Percentiles rank a stretch among this genome's conserved stretches.
phyloP scores from a whole-genome alignment of 1,140 invertebrate genomes.

The Parapsyche elsis region DNA sequence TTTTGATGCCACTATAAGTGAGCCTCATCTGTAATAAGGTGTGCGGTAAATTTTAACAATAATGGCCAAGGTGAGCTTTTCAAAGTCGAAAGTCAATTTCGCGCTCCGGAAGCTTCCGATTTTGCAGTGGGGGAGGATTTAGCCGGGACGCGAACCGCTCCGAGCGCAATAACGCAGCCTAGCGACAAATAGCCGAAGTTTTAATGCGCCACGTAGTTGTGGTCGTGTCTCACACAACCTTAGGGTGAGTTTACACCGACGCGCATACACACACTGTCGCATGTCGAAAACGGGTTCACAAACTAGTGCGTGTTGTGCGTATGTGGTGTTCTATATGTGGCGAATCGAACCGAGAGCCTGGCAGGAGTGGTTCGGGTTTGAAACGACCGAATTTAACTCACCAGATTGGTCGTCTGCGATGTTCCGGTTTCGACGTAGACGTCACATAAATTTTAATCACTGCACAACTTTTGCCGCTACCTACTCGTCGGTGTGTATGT shows the following conservation, averaged over 20 bases:
- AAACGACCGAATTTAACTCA: too few species aligned
- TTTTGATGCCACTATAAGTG: too few species aligned
- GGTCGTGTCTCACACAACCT: background rate
- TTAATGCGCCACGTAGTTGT: constrained; percentile 14
- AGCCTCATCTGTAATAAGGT: background rate
- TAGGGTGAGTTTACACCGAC: background rate
- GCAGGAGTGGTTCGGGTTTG: too few species aligned
- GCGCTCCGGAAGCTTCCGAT: constrained; percentile 7
- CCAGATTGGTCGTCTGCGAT: constrained; percentile 2
- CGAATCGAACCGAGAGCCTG: too few species aligned
- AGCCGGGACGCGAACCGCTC: constrained; percentile 40
- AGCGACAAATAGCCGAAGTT: constrained; percentile 44
- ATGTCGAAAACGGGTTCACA: background rate
- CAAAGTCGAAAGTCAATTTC: constrained; percentile 13
- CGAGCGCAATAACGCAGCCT: constrained; percentile 35
- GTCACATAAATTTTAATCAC: constrained; percentile 20
- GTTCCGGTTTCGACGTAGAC: background rate
- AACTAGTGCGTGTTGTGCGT: background rate
- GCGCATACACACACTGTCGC: background rate
- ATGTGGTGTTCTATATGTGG: background rate
- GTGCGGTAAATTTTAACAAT: constrained; percentile 11
- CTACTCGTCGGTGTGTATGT: background rate
- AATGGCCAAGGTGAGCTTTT: background rate
- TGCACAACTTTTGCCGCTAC: background rate
- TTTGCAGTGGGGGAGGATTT: background rate